Percentiles rank a stretch among this genome's conserved stretches.
These are phyloP conservation scores for Pipistrellus pipistrellus DNA, from an alignment of 2,797 vertebrate species.

Conservation along the genomic window DNA sequence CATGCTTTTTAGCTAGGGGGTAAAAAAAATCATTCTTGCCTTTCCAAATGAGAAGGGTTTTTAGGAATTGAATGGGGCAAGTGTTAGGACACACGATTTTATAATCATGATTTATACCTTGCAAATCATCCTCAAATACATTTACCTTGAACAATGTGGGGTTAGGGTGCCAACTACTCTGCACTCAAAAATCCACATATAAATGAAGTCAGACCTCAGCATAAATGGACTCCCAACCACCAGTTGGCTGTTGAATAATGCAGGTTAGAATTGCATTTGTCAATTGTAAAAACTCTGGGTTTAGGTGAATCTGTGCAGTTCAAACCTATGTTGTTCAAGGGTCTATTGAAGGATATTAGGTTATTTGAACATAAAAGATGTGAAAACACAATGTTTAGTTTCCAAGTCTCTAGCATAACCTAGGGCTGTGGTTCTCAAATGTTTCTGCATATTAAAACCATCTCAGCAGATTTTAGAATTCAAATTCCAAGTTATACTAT, in stretches of 20 bases:
- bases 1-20: background rate
- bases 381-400: background rate
- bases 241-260: background rate
- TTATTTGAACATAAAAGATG: background rate
- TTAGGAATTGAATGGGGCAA: slow-evolving; percentile 25
- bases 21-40: slow-evolving; percentile 5
- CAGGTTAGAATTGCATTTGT: background rate
- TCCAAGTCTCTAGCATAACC: background rate
- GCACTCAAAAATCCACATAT: background rate
- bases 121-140: background rate
- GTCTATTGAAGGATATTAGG: background rate
- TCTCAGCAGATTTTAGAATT: background rate
- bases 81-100: slow-evolving; percentile 47
- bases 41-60: slow-evolving; percentile 42
- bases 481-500: background rate
- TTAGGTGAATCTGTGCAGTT: background rate
- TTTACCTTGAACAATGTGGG: background rate
- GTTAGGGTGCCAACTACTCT: background rate
- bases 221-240: background rate
- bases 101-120: background rate
- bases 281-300: background rate
- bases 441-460: background rate
- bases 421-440: background rate
- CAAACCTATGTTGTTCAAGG: background rate
- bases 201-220: background rate